Conservation (phyloP, 2,888 invertebrate genomes). For the Limnephilus rhombicus region DNA sequence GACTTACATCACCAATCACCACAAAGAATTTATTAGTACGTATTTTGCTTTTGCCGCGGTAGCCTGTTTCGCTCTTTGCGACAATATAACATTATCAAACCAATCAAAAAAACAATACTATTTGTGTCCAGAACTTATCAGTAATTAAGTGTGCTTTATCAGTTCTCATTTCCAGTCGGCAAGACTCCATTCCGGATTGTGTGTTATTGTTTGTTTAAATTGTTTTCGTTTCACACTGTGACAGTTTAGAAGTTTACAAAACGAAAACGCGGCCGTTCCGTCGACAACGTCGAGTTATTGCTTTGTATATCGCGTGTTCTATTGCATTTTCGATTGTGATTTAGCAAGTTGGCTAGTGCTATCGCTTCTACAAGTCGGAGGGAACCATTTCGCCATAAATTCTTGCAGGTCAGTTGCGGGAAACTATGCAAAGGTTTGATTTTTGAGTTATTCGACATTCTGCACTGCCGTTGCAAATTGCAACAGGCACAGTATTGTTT, state of each 20-base stretch:
- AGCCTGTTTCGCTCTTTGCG: not conserved
- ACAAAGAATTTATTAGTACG: not conserved
- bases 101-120: not conserved
- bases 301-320: slow-evolving; percentile 2
- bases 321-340: not conserved
- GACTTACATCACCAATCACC: not conserved
- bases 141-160: not conserved
- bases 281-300: not conserved
- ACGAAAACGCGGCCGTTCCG: not conserved
- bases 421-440: not conserved
- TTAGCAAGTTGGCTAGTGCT: not conserved
- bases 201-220: not conserved
- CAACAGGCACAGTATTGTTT: not conserved
- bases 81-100: not conserved
- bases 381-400: not conserved
- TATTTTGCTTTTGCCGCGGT: slow-evolving; percentile 11
- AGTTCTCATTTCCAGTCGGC: not conserved
- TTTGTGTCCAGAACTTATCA: not conserved
- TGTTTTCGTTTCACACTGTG: slow-evolving; percentile 7
- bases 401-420: slow-evolving; percentile 9
- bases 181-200: not conserved
- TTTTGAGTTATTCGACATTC: not conserved
- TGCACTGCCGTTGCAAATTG: not conserved
- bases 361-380: not conserved
- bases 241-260: slow-evolving; percentile 11